Percentiles rank a stretch among this genome's conserved stretches.
Conservation (phyloP, 2,113 vertebrate species). For the Bos indicus region DNA sequence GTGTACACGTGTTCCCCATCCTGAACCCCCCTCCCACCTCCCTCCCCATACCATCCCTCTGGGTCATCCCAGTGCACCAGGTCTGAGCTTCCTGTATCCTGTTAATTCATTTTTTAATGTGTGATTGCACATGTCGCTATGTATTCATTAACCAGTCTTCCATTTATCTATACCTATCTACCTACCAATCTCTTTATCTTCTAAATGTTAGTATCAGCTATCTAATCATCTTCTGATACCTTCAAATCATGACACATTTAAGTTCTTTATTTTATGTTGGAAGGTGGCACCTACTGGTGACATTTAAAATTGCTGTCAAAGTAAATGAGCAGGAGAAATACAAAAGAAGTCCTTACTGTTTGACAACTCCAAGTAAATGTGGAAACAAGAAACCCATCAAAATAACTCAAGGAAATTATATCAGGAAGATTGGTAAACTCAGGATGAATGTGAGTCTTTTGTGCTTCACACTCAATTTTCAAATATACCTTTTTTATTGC, state of each 20-base stretch:
- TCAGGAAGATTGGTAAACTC: neutral
- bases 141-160: neutral
- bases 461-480: neutral
- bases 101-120: neutral
- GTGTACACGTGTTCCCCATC: too few species aligned
- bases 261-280: conserved; percentile 43
- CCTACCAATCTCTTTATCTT: neutral
- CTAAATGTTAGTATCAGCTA: neutral
- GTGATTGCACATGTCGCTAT: neutral
- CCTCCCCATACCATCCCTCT: too few species aligned
- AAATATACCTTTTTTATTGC: neutral
- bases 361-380: neutral
- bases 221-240: neutral
- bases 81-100: too few species aligned
- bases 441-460: neutral
- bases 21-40: too few species aligned
- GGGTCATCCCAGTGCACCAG: too few species aligned
- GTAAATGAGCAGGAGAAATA: neutral
- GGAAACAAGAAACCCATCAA: neutral
- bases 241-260: neutral
- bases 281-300: conserved; percentile 63
- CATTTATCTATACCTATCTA: neutral
- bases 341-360: neutral
- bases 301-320: conserved; percentile 30
- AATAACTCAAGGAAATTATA: neutral